A percentile compares a stretch with the other conserved stretches of the same genome.
phyloP scores from a whole-genome alignment of 2,797 vertebrate genomes.

The Nannoperca australis region DNA sequence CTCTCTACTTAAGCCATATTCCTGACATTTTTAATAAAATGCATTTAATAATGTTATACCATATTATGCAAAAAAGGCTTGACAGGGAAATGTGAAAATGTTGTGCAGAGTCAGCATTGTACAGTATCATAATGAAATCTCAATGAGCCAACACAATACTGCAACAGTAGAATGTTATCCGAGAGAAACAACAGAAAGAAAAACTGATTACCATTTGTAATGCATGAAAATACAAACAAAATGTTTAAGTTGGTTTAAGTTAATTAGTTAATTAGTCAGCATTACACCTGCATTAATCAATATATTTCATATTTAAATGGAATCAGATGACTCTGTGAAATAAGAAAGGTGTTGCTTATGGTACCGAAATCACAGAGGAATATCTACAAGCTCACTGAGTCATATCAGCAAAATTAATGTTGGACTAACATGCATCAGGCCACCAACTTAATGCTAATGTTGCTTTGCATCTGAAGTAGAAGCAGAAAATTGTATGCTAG shows the following conservation, averaged over 20 bases:
- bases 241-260: background rate
- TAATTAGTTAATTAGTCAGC: background rate
- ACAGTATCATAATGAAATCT: slow-evolving; percentile 6
- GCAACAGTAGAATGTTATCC: background rate
- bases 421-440: background rate
- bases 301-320: background rate
- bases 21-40: background rate
- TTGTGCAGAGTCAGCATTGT: slow-evolving; percentile 2
- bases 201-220: background rate
- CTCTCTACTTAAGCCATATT: background rate
- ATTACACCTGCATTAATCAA: background rate
- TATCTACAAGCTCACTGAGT: background rate
- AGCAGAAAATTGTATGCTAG: background rate
- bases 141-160: background rate
- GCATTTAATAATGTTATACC: background rate
- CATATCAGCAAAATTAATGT: background rate
- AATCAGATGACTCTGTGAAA: background rate
- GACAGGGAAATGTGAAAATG: slow-evolving; percentile 3
- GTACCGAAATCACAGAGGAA: background rate
- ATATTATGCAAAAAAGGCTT: slow-evolving; percentile 2
- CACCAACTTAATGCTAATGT: background rate
- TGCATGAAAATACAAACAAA: background rate
- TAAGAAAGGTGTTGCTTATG: background rate
- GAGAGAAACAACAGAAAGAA: background rate
- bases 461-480: background rate